Evolutionary conservation across 2,797 vertebrate genomes (phyloP).

Genomic region (Limosa lapponica): DNA sequence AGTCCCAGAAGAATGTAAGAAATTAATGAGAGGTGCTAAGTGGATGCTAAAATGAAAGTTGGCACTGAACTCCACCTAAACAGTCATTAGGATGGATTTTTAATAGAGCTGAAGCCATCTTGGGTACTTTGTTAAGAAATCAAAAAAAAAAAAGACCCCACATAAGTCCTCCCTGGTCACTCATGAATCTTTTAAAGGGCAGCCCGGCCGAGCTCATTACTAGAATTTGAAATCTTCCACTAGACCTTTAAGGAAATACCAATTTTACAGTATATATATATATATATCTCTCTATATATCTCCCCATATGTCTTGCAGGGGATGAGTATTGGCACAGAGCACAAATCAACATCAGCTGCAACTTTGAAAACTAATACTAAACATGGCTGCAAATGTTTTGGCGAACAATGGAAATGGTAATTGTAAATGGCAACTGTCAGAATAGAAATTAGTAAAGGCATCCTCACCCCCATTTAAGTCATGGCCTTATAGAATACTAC

Average conservation of each 20-base stretch:
- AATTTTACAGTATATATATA: background rate
- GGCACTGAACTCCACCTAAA: background rate
- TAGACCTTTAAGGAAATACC: background rate
- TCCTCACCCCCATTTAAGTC: fast-evolving
- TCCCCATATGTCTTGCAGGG: background rate
- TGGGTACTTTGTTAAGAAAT: background rate
- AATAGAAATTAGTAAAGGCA: background rate
- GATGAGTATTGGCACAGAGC: background rate
- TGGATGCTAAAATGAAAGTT: slow-evolving; percentile 36
- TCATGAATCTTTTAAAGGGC: background rate
- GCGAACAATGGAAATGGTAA: background rate
- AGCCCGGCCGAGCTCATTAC: background rate
- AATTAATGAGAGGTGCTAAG: slow-evolving; percentile 48
- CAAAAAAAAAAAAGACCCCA: background rate
- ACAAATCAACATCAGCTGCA: background rate
- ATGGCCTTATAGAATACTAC: background rate
- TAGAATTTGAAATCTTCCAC: background rate
- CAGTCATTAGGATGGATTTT: slow-evolving; percentile 1
- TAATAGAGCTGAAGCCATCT: background rate
- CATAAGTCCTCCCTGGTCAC: background rate
- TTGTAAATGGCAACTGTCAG: background rate
- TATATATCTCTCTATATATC: background rate
- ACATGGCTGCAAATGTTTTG: background rate
- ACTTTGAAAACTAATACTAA: background rate
- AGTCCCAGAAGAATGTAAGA: slow-evolving; percentile 18